Evolutionary conservation across 2,113 vertebrate genomes (phyloP).

Genomic region (Gallinago paraguaiae): DNA sequence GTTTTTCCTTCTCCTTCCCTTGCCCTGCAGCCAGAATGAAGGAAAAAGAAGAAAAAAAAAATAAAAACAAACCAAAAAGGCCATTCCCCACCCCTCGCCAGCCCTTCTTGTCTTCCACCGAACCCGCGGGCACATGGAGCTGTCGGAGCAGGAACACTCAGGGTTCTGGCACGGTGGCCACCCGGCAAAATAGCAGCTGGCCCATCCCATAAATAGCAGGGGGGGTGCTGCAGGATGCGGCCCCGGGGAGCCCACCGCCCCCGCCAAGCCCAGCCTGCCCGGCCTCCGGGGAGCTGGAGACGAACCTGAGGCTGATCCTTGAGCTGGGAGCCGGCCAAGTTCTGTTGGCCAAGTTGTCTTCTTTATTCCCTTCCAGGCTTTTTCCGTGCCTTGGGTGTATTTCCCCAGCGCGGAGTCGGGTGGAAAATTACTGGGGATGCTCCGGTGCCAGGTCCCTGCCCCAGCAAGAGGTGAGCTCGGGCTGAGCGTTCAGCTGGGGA

Average conservation of each 20-base stretch:
- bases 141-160: rapidly evolving
- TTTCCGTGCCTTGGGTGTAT: slow-evolving; percentile 4
- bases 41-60: not conserved
- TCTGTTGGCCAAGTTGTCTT: slow-evolving; percentile 20
- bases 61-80: not conserved
- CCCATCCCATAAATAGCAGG: rapidly evolving
- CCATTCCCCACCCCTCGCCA: rapidly evolving
- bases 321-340: not conserved
- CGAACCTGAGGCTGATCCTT: not conserved
- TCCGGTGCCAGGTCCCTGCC: not conserved
- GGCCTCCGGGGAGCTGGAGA: not conserved
- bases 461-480: not conserved
- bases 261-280: not conserved
- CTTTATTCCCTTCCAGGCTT: slow-evolving; percentile 51
- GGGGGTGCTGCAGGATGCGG: not conserved
- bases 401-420: not conserved
- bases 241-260: not conserved
- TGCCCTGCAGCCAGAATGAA: not conserved
- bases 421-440: slow-evolving; percentile 48
- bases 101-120: not conserved
- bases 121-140: rapidly evolving
- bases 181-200: not conserved
- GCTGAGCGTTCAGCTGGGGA: not conserved
- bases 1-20: not conserved
- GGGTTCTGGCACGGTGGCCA: not conserved